These are phyloP conservation scores for Artemia sinica DNA, from an alignment of 2,888 invertebrate species.

Conservation along the genomic window DNA sequence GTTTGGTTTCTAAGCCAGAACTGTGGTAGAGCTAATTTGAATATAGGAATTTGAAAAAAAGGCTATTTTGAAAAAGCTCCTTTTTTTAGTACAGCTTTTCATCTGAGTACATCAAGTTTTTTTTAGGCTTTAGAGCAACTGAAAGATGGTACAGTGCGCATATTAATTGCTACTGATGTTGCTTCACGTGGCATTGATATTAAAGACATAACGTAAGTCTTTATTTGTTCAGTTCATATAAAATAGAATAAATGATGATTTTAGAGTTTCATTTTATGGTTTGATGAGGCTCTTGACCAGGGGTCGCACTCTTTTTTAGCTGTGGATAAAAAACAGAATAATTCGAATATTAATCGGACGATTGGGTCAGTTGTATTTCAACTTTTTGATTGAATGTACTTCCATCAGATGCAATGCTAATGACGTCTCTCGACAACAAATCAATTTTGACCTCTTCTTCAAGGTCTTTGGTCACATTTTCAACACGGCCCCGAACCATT, in stretches of 20 bases:
- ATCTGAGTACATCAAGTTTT: background rate
- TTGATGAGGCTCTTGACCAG: background rate
- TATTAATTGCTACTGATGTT: slow-evolving; percentile 84
- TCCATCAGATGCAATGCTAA: too few relatives aligned
- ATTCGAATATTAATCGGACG: too few relatives aligned
- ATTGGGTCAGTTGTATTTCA: too few relatives aligned
- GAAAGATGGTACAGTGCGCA: slow-evolving; percentile 53
- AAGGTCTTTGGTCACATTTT: too few relatives aligned
- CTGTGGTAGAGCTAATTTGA: background rate
- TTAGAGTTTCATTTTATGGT: background rate
- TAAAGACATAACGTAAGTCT: slow-evolving; percentile 53
- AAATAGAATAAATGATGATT: slow-evolving; percentile 19
- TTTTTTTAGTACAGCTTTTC: background rate
- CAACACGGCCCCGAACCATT: too few relatives aligned
- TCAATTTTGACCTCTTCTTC: too few relatives aligned
- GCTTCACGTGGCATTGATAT: slow-evolving; percentile 87
- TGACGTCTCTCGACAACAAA: too few relatives aligned
- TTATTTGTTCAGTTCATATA: background rate
- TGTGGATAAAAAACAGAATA: too few relatives aligned
- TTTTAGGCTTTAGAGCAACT: slow-evolving; percentile 62
- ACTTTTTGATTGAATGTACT: too few relatives aligned
- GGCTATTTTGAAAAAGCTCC: too few relatives aligned
- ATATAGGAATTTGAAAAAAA: too few relatives aligned
- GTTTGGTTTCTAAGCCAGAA: too few relatives aligned
- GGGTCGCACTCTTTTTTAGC: slow-evolving; percentile 5